phyloP scores from a whole-genome alignment of 2,797 vertebrate genomes.

The Falco berigora region DNA sequence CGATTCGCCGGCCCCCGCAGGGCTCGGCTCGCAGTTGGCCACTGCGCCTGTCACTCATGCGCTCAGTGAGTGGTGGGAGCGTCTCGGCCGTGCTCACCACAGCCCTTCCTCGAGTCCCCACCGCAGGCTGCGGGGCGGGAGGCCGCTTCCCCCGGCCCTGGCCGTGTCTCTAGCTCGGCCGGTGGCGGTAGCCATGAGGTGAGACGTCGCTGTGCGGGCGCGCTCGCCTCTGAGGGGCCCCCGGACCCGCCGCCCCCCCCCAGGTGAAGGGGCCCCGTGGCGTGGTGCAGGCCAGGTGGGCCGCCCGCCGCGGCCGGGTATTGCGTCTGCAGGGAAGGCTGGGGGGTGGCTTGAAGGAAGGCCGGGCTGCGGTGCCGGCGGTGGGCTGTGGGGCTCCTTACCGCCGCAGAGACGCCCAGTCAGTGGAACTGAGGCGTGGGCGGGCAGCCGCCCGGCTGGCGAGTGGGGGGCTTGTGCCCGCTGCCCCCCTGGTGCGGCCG shows the following conservation, averaged over 20 bases:
- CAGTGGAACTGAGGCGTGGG: too few species aligned
- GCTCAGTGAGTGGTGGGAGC: neutral
- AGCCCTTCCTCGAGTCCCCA: neutral
- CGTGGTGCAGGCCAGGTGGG: too few species aligned
- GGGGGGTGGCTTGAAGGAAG: too few species aligned
- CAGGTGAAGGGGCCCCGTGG: neutral
- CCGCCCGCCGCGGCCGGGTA: too few species aligned
- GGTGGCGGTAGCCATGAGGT: neutral
- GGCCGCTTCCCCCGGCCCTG: neutral
- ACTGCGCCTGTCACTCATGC: neutral
- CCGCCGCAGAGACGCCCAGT: too few species aligned
- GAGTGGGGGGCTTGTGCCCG: too few species aligned
- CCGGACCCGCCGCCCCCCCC: neutral
- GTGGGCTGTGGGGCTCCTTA: too few species aligned
- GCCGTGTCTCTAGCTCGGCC: too few species aligned
- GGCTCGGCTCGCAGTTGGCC: neutral
- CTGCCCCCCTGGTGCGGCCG: too few species aligned
- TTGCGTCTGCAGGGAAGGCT: too few species aligned
- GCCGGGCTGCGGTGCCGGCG: too few species aligned
- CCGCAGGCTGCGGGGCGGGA: neutral
- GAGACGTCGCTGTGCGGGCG: neutral
- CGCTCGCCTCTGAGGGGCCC: neutral
- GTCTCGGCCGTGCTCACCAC: neutral
- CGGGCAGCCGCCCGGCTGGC: too few species aligned
- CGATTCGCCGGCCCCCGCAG: neutral